Percentiles rank a stretch among this genome's conserved stretches.
Conservation (phyloP, 2,113 vertebrate genomes). For the Panurus biarmicus region DNA sequence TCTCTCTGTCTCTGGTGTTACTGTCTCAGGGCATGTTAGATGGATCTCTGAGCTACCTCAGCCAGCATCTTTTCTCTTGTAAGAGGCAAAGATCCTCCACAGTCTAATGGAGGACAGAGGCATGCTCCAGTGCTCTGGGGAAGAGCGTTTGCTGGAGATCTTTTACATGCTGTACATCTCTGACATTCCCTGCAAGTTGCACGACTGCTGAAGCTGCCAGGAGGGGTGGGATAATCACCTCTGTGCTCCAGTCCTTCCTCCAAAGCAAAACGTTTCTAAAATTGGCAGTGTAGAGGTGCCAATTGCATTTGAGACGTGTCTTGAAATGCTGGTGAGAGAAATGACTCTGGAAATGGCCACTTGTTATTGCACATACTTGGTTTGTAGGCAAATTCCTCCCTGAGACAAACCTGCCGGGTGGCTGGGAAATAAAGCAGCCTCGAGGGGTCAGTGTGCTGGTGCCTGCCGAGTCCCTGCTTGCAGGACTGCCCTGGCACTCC, state of each 20-base stretch:
- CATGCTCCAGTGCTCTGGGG: background rate
- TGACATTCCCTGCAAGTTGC: background rate
- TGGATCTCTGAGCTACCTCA: background rate
- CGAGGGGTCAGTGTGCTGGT: background rate
- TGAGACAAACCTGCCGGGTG: background rate
- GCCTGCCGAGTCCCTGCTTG: background rate
- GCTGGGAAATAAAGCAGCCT: background rate
- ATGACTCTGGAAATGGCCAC: constrained; percentile 13
- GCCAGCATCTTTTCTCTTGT: background rate
- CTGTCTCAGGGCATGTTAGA: background rate
- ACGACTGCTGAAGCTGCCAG: constrained; percentile 1
- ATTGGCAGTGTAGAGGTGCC: background rate
- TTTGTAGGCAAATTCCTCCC: background rate
- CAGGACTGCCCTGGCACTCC: background rate
- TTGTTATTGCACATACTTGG: background rate
- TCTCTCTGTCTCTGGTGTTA: background rate
- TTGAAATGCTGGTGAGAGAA: background rate
- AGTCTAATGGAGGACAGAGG: background rate
- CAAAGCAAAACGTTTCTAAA: constrained; percentile 44
- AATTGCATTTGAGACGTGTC: background rate
- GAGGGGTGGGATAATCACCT: constrained; percentile 32
- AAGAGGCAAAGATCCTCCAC: background rate
- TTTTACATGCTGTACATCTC: constrained; percentile 13
- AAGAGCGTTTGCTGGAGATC: background rate
- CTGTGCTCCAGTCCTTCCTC: constrained; percentile 10